phyloP scores from a whole-genome alignment of 1,140 invertebrate species.

The Drosophila triauraria region DNA sequence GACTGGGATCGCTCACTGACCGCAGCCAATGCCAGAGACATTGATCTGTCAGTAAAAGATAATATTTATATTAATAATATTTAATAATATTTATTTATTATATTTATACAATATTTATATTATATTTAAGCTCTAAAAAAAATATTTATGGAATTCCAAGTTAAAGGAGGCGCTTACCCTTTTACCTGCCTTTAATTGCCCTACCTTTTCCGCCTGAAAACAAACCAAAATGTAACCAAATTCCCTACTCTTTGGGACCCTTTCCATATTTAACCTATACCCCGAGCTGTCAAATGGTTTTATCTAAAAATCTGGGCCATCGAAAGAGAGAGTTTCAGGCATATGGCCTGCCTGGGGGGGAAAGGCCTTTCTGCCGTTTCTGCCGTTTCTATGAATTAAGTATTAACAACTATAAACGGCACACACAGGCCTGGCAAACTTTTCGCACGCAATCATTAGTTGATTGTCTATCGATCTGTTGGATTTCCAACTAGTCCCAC shows the following conservation, averaged over 20 bases:
- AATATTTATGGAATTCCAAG: not conserved
- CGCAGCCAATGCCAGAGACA: not conserved
- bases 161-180: no score
- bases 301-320: slow-evolving; percentile 13
- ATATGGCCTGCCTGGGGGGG: not conserved
- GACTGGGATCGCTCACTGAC: not conserved
- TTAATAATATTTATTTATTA: no score
- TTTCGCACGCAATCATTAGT: slow-evolving; percentile 59
- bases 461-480: slow-evolving; percentile 60
- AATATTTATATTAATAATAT: not conserved
- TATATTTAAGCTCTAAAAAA: not conserved
- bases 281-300: no score
- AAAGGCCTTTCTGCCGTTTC: not conserved
- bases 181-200: no score
- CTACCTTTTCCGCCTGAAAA: no score
- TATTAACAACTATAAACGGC: slow-evolving; percentile 22
- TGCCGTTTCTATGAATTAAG: slow-evolving; percentile 6
- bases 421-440: slow-evolving; percentile 19
- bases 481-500: not conserved
- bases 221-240: no score
- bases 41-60: not conserved
- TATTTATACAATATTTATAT: not conserved
- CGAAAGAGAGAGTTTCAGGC: not conserved
- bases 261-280: not conserved
- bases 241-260: not conserved